Conservation (phyloP, 2,797 vertebrate genomes). For the Cichlasoma orientale region DNA sequence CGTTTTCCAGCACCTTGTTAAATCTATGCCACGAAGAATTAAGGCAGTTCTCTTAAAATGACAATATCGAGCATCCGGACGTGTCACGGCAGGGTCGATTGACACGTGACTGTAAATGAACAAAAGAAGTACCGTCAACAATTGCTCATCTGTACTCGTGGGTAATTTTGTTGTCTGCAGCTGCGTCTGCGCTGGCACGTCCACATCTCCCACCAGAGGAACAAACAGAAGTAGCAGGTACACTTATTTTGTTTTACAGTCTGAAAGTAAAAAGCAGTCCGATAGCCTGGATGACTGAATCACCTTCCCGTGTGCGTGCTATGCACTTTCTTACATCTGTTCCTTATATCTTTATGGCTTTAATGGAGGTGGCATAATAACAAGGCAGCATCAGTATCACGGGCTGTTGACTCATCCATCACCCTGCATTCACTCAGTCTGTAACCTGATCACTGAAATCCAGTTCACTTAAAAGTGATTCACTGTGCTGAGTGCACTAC, state of each 20-base stretch:
- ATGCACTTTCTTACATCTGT: neutral
- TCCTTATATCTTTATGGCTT: neutral
- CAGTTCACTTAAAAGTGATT: slow-evolving; percentile 31
- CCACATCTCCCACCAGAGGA: neutral
- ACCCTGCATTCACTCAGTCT: neutral
- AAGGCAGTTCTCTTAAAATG: neutral
- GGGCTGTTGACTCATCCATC: slow-evolving; percentile 43
- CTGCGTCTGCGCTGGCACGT: neutral
- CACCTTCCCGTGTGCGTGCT: neutral
- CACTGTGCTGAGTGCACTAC: neutral
- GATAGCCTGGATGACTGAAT: neutral
- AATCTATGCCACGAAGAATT: no score
- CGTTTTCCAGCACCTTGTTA: no score
- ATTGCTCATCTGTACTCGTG: neutral
- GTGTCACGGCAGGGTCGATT: neutral
- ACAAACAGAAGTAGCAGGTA: neutral
- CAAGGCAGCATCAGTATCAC: slow-evolving; percentile 31
- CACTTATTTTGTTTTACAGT: neutral
- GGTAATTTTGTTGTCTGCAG: slow-evolving; percentile 5
- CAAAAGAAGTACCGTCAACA: neutral
- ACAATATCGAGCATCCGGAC: neutral
- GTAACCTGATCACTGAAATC: slow-evolving; percentile 40
- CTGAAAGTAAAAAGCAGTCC: neutral
- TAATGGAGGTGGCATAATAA: neutral
- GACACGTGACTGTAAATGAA: slow-evolving; percentile 6